These are phyloP conservation scores for Lycaon pictus DNA, from an alignment of 2,113 vertebrate genomes.

Conservation along the genomic window DNA sequence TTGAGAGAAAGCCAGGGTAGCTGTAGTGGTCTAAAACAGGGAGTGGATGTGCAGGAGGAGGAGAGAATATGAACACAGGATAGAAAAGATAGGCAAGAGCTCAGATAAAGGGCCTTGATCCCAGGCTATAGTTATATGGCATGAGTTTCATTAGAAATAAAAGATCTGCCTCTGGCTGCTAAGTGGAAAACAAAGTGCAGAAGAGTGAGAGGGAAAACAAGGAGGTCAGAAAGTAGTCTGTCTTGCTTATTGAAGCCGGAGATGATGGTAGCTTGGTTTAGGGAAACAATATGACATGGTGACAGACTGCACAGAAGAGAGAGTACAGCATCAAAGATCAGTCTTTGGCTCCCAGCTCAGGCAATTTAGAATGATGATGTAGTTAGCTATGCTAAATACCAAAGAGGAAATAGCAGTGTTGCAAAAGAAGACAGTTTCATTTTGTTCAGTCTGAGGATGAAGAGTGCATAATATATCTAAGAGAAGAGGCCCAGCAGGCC, in stretches of 20 bases:
- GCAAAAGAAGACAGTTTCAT: background rate
- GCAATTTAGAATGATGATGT: background rate
- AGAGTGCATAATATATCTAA: background rate
- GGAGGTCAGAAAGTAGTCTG: background rate
- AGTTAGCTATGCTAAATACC: rapidly evolving
- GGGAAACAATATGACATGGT: rapidly evolving
- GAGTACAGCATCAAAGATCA: background rate
- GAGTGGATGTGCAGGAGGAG: no score
- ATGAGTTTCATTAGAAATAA: background rate
- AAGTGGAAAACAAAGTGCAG: background rate
- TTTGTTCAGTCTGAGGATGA: background rate
- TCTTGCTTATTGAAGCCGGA: background rate
- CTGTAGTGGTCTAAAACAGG: background rate
- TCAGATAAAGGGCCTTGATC: background rate
- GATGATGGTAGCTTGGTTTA: background rate
- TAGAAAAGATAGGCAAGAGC: background rate
- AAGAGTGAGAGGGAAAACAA: background rate
- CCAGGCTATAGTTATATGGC: background rate
- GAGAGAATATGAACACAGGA: background rate
- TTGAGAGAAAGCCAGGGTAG: background rate
- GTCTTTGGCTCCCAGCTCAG: background rate
- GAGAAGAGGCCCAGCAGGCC: background rate
- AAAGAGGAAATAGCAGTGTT: background rate
- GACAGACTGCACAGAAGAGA: background rate
- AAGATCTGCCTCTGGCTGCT: background rate